Evolutionary conservation across 2,797 vertebrate genomes (phyloP), one percentile per base, ranked within the genome.

Genomic region (Hydrophis major): DNA sequence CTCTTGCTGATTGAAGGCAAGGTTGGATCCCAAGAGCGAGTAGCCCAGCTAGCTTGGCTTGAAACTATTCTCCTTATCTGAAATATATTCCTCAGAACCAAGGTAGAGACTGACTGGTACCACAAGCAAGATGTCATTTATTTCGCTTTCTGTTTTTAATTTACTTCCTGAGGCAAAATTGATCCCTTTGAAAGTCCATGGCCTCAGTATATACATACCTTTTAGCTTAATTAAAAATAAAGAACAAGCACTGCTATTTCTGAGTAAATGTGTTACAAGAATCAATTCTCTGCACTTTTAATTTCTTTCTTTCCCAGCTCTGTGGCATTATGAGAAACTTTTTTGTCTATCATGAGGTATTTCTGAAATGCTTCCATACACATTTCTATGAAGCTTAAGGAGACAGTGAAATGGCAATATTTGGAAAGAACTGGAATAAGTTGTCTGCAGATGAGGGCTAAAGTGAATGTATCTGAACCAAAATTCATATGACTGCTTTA

Each of bases 211-310:
- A 3, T 90, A 87, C 95, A 10, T 92, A 61, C 91, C 88, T 89
- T 92, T 91, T 37, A 50, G 66, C 57, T 92, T 92, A 92, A 27
- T 95, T 74, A 92, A 94, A 91, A 86, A 90, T 37, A 87, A 92
- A 87, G 94, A 55, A 32, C 50, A 42, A 27, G 10, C 86, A 47
- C 89, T 74, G 74, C 83, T 94, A 93, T 92, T 92, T 90, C 93
- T 86, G 78, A 66, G 86, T 89, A 14, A 90, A 94, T 92, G 87
- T 90, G 87, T 90, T 91, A 66, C 55, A 89, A 63, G 42, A 14
- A 93, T 95, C 87, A 69, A 96, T 94, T 94, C 28, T 83, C 90
- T 92, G 87, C 89, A 92, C 93, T 91, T 83, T 93, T 91, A 59
- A 27, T 89, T 91, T 93, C n/a, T 69, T 86, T 90, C 32, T 63